Evolutionary conservation across 2,888 invertebrate species (phyloP).

Genomic region (Xanthostigma xanthostigma): DNA sequence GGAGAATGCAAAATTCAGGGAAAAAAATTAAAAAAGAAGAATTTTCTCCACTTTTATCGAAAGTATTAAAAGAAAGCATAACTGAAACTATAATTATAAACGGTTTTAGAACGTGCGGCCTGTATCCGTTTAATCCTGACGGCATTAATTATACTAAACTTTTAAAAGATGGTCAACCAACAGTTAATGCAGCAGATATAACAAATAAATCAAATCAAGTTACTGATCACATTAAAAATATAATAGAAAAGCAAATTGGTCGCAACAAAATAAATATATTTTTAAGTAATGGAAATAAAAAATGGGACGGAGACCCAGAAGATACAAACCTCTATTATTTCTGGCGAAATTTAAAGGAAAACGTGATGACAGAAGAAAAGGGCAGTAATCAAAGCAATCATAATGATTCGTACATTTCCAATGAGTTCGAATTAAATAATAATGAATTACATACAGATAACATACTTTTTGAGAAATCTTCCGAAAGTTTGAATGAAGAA

Average conservation of each 20-base stretch:
- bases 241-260: too few species aligned
- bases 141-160: slow-evolving; percentile 7
- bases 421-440: background rate
- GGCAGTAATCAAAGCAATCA: background rate
- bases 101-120: slow-evolving; percentile 18
- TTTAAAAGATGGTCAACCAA: background rate
- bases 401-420: background rate
- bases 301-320: slow-evolving; percentile 9
- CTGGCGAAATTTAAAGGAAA: slow-evolving; percentile 11
- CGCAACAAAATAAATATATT: too few species aligned
- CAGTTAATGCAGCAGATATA: too few species aligned
- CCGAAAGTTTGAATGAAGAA: too few species aligned
- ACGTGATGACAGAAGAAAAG: background rate
- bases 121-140: slow-evolving; percentile 13
- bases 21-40: slow-evolving; percentile 15
- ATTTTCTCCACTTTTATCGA: slow-evolving; percentile 17
- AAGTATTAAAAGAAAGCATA: slow-evolving; percentile 13
- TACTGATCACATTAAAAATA: too few species aligned
- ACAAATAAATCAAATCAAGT: too few species aligned
- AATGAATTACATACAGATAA: too few species aligned
- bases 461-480: background rate
- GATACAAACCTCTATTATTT: slow-evolving; percentile 11
- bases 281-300: background rate
- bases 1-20: slow-evolving; percentile 16
- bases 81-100: slow-evolving; percentile 13